These are phyloP conservation scores for Samia ricini DNA, from an alignment of 1,140 invertebrate genomes.

Conservation along the genomic window DNA sequence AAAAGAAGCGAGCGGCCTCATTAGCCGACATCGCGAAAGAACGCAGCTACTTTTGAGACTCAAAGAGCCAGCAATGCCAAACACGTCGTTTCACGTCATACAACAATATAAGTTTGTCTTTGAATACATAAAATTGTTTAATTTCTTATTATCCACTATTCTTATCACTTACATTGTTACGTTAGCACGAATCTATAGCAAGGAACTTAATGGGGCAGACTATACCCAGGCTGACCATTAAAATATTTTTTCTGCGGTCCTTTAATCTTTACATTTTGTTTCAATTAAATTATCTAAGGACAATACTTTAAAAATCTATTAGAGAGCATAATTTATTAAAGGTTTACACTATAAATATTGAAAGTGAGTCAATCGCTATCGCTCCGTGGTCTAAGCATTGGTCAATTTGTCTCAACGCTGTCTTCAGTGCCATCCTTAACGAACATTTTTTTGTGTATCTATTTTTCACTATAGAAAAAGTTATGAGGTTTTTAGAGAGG, in stretches of 20 bases:
- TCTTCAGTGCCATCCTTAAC: slow-evolving; percentile 49
- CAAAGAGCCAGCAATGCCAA: background rate
- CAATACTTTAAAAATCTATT: slow-evolving; percentile 43
- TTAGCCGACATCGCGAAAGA: slow-evolving; percentile 45
- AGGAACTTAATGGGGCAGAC: slow-evolving; percentile 8
- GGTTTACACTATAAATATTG: slow-evolving; percentile 31
- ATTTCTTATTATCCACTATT: background rate
- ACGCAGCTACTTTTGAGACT: slow-evolving; percentile 13
- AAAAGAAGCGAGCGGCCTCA: slow-evolving; percentile 60
- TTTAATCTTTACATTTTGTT: slow-evolving; percentile 33
- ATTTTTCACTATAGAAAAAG: slow-evolving; percentile 60
- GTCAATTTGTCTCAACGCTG: slow-evolving; percentile 55
- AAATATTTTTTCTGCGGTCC: slow-evolving; percentile 36
- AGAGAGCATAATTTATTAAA: slow-evolving; percentile 56
- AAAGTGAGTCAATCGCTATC: slow-evolving; percentile 35
- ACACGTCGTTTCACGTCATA: background rate
- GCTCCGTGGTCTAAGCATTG: slow-evolving; percentile 40
- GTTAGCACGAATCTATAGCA: background rate
- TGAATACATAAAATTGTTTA: background rate
- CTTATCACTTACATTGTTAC: background rate
- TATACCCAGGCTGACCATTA: slow-evolving; percentile 23
- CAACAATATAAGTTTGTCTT: too few species aligned
- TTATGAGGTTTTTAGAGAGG: slow-evolving; percentile 61
- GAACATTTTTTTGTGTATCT: slow-evolving; percentile 55
- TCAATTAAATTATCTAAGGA: slow-evolving; percentile 26